Percentiles rank a stretch among this genome's conserved stretches.
These are phyloP conservation scores for Montipora foliosa DNA, from an alignment of 64 coral and sea anemone species.

Conservation along the genomic window DNA sequence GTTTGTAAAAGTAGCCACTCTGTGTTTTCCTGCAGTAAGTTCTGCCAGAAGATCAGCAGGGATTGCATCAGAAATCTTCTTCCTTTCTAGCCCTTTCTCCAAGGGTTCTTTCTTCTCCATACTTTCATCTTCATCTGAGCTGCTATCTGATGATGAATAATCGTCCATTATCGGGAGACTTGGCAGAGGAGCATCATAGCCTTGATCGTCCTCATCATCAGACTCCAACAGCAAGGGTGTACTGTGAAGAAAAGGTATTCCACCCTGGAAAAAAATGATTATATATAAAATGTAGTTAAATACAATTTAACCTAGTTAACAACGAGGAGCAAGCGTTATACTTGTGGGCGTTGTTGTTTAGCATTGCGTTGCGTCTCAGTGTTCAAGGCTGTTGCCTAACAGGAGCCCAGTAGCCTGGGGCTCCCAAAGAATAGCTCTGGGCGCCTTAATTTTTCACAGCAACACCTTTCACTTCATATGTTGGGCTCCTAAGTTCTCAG, in stretches of 20 bases:
- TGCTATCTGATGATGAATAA: conserved; percentile 87
- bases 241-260: conserved; percentile 38
- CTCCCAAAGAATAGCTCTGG: too few relatives aligned
- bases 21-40: conserved; percentile 1
- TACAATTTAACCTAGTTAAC: too few relatives aligned
- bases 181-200: conserved; percentile 82
- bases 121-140: conserved; percentile 92
- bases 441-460: too few relatives aligned
- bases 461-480: too few relatives aligned
- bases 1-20: neutral
- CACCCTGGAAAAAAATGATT: neutral
- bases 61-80: conserved; percentile 35
- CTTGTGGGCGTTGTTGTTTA: too few relatives aligned
- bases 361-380: too few relatives aligned
- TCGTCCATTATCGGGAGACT: conserved; percentile 66
- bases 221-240: neutral
- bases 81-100: conserved; percentile 1
- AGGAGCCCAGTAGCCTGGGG: too few relatives aligned
- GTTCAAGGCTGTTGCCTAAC: too few relatives aligned
- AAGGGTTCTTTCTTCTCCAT: conserved; percentile 37
- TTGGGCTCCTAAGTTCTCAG: too few relatives aligned
- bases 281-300: too few relatives aligned
- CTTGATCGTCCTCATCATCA: conserved; percentile 21
- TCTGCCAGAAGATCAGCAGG: conserved; percentile 45
- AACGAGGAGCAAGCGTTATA: too few relatives aligned